Evolutionary conservation across 2,113 vertebrate species (phyloP).

Genomic region (Paratilapia polleni): DNA sequence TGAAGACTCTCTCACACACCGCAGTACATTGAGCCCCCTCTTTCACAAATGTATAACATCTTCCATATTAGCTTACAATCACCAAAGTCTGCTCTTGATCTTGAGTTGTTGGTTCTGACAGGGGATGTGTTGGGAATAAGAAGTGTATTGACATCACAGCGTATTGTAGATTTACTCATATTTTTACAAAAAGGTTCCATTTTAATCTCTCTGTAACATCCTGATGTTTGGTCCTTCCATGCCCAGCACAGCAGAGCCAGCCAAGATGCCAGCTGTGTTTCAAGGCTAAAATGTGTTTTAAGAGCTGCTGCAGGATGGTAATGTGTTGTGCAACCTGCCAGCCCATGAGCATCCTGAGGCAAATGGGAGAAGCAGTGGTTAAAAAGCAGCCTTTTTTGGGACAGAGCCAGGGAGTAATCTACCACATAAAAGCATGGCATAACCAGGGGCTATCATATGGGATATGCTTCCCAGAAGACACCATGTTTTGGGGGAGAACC

Average conservation of each 20-base stretch:
- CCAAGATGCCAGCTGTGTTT: slow-evolving; percentile 83
- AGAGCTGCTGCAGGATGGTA: slow-evolving; percentile 81
- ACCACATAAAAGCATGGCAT: slow-evolving; percentile 74
- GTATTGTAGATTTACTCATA: slow-evolving; percentile 46
- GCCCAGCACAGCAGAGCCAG: slow-evolving; percentile 57
- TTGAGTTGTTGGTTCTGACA: slow-evolving; percentile 28
- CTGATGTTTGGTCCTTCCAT: slow-evolving; percentile 44
- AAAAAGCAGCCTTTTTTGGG: slow-evolving; percentile 83
- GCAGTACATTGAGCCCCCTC: slow-evolving; percentile 33
- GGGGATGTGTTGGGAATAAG: slow-evolving; percentile 31
- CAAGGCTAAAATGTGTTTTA: slow-evolving; percentile 82
- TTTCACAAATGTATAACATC: slow-evolving; percentile 41
- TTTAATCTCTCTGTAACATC: slow-evolving; percentile 65
- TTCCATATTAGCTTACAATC: slow-evolving; percentile 53
- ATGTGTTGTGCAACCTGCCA: slow-evolving; percentile 80
- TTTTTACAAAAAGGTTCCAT: slow-evolving; percentile 69
- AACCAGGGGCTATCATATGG: slow-evolving; percentile 67
- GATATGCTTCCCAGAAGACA: slow-evolving; percentile 64
- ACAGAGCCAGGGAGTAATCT: slow-evolving; percentile 77
- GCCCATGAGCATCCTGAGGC: slow-evolving; percentile 78
- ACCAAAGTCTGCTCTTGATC: slow-evolving; percentile 40
- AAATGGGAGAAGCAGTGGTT: slow-evolving; percentile 83
- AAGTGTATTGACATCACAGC: slow-evolving; percentile 39
- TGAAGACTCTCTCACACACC: slow-evolving; percentile 41
- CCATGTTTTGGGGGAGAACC: slow-evolving; percentile 50